These are phyloP conservation scores for Dipodomys merriami DNA, from an alignment of 2,113 vertebrate genomes.

Conservation along the genomic window DNA sequence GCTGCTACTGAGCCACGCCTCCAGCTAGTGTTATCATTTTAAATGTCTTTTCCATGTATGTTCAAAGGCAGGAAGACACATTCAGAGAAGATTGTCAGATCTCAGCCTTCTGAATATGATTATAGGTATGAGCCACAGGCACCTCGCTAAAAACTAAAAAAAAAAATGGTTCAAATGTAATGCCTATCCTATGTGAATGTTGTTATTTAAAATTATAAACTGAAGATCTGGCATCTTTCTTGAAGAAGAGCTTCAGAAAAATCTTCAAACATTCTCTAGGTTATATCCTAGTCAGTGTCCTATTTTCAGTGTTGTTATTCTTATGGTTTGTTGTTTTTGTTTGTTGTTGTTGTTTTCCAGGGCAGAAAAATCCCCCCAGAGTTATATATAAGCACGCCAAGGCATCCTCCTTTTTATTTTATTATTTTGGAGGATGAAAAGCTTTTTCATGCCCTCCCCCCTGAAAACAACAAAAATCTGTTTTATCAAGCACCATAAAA, in stretches of 20 bases:
- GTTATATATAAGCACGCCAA: conserved; percentile 52
- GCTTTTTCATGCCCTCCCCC: conserved; percentile 77
- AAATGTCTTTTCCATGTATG: neutral
- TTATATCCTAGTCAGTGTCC: conserved; percentile 48
- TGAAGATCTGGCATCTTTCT: conserved; percentile 55
- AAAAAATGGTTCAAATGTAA: neutral
- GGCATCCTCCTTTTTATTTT: conserved; percentile 70
- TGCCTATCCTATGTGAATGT: conserved; percentile 18
- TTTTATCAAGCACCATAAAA: conserved; percentile 51
- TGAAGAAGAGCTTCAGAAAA: conserved; percentile 54
- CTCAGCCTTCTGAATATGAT: no score
- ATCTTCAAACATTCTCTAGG: conserved; percentile 35
- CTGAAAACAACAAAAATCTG: conserved; percentile 43
- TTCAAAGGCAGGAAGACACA: conserved; percentile 30
- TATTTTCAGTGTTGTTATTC: conserved; percentile 21
- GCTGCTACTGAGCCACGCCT: no score
- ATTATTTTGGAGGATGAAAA: conserved; percentile 77
- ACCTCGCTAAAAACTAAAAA: neutral
- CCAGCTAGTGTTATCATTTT: neutral
- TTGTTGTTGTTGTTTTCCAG: neutral
- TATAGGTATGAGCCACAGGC: no score
- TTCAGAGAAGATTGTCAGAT: no score
- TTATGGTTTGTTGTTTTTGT: neutral
- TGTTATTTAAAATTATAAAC: conserved; percentile 48
- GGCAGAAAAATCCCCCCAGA: conserved; percentile 73